phyloP scores from a whole-genome alignment of 1,140 invertebrate species.

The Drosophila cardini region DNA sequence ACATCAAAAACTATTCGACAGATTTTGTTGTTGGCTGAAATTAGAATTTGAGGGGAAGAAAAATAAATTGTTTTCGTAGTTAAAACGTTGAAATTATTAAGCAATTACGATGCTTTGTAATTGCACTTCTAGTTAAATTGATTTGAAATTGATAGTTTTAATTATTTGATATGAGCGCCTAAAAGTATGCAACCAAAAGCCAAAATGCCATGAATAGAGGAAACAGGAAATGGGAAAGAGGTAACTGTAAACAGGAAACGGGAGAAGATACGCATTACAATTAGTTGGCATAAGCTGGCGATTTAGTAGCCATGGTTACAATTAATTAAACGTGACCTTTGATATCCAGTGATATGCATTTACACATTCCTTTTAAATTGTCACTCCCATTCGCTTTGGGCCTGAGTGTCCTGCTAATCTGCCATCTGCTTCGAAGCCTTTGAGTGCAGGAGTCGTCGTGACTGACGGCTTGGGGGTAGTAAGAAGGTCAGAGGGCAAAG shows the following conservation, averaged over 20 bases:
- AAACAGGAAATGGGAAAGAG: background rate
- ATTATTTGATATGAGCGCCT: too few species aligned
- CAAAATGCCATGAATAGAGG: too few species aligned
- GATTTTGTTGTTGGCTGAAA: too few species aligned
- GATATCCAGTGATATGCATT: conserved; percentile 2
- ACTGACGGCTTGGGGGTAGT: background rate
- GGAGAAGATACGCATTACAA: background rate
- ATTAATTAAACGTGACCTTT: conserved; percentile 13
- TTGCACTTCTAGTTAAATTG: too few species aligned
- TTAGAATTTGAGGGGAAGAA: too few species aligned
- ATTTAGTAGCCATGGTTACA: background rate
- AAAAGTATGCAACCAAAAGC: too few species aligned
- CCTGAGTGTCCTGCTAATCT: conserved; percentile 10
- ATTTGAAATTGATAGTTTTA: too few species aligned
- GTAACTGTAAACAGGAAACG: background rate
- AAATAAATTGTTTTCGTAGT: too few species aligned
- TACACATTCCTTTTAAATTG: background rate
- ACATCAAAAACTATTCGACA: too few species aligned
- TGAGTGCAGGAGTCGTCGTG: conserved; percentile 22
- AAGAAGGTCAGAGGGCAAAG: background rate
- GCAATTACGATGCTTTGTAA: too few species aligned
- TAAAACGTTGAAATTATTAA: too few species aligned
- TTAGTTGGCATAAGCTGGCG: background rate
- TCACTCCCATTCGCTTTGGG: background rate
- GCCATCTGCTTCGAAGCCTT: conserved; percentile 10